Evolutionary conservation across 2,888 invertebrate genomes (phyloP), one percentile per base, ranked within the genome.

Genomic region (Himalopsyche anomala): DNA sequence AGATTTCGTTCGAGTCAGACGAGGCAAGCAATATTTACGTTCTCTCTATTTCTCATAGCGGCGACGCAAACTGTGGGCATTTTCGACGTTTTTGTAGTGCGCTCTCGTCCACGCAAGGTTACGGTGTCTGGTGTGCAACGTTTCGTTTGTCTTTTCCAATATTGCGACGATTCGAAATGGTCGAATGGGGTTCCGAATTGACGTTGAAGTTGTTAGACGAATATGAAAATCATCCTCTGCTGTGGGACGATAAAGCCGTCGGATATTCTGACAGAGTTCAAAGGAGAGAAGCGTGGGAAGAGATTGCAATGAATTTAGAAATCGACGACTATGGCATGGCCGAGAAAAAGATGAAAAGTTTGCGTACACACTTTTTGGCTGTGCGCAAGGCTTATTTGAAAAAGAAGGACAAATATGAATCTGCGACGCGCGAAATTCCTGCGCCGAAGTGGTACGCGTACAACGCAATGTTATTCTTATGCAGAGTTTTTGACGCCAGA

Each of bases 1-100:
- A 62, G 62, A 62, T 62, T 62, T 62, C 62, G 62, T 62, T 62
- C 62, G 62, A 62, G 62, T 62, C 62, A 62, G 62, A 62, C 62
- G 62, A 62, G 62, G 19, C 28, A 19, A 62, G 62, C 62, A 62
- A 62, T 62, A n/a, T 62, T 62, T 62, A 19, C 62, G n/a, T 62
- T 62, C 62, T 62, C 62, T 19, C 62, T 62, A 62, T 62, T 62
- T 19, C 56, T 62, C 62, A 9, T 19, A 28, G 19, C 19, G 19
- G 62, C 19, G 62, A 62, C 62, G 62, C 62, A 62, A 19, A 28
- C 62, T 8, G 19, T n/a, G 19, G 19, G 11, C 28, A 62, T 62
- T 62, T 62, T 28, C 62, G 62, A 62, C 19, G 19, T 62, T 62
- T 19, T 62, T 62, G 62, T 62, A 62, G 62, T 62, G 62, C 62